Base-by-base conservation (phyloP, 2,113 vertebrate genomes). In the Hippoglossus stenolepis region DNA sequence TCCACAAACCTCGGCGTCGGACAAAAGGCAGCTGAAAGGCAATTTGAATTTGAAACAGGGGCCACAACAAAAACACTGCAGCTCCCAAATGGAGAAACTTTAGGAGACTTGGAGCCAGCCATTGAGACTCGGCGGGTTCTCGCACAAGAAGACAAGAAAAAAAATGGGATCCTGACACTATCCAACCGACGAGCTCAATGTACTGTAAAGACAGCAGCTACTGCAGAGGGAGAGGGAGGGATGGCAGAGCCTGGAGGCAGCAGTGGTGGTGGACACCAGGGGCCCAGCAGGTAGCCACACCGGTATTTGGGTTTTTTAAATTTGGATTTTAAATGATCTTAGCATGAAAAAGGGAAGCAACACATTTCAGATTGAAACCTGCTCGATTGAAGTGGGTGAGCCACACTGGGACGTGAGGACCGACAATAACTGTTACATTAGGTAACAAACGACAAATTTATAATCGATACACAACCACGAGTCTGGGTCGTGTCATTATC, bases 31-130 rank as follows among this genome's bases (percentile, higher is more conserved):
- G 80, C 77, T 92, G 91, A 92, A 87, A 89, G 89, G 84, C 85
- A 75, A 93, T 94, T 92, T 94, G 91, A 95, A 95, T 95, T 88
- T 94, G 92, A 94, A 95, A 93, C 90, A 79, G 90, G 85, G 83
- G 65, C 65, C 68, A 85, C 77, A 90, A 93, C 85, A 91, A 93
- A 91, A 87, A 84, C 66, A 77, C 3, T 43, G 31, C 38, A 66
- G 75, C 70, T 84, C 78, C 75, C 70, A 83, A 89, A 83, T 24
- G 78, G 70, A 77, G 68, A 86, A 90, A 91, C 81, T 89, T 87
- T 68, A 68, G 75, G 73, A 60, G 66, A 88, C 71, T 72, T 49
- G 78, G 71, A 85, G 78, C 67, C 90, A 86, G 81, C 60, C 65
- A 80, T 85, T 88, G 80, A 89, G 83, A 49, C 59, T 54, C 57